These are phyloP conservation scores for Fabriciana adippe DNA, from an alignment of 2,888 invertebrate genomes.

Conservation along the genomic window DNA sequence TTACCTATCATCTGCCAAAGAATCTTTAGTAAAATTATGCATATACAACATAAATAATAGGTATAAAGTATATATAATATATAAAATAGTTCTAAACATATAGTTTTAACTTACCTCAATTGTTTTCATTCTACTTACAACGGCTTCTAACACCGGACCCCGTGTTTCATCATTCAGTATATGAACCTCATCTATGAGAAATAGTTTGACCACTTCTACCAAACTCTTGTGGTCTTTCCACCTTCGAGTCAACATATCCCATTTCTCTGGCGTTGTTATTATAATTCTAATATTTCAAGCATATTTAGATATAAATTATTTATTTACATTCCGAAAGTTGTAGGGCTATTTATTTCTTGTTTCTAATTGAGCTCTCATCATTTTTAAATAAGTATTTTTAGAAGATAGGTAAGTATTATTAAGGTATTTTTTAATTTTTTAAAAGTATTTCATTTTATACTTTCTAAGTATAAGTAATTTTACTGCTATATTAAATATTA, in stretches of 20 bases:
- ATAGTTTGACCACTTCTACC: slow-evolving; percentile 84
- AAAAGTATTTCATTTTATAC: too few relatives aligned
- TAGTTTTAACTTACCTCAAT: slow-evolving; percentile 70
- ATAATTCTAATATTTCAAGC: slow-evolving; percentile 73
- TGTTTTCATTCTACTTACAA: slow-evolving; percentile 91
- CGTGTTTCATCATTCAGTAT: slow-evolving; percentile 86
- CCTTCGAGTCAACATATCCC: slow-evolving; percentile 89
- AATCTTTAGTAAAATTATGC: too few relatives aligned
- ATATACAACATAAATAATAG: too few relatives aligned
- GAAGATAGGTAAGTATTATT: too few relatives aligned
- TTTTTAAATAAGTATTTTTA: too few relatives aligned
- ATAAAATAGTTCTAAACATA: neutral
- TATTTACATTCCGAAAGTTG: neutral
- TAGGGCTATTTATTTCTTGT: too few relatives aligned
- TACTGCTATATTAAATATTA: too few relatives aligned
- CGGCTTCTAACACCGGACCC: slow-evolving; percentile 90
- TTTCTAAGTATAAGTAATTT: too few relatives aligned
- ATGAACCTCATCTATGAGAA: slow-evolving; percentile 91
- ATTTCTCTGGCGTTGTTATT: slow-evolving; percentile 92
- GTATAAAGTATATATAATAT: neutral
- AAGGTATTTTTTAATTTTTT: too few relatives aligned
- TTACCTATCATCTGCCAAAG: too few relatives aligned
- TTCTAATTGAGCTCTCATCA: too few relatives aligned
- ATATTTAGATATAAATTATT: neutral
- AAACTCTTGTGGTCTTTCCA: slow-evolving; percentile 86